A percentile compares a stretch with the other conserved stretches of the same genome.
phyloP scores from a whole-genome alignment of 2,797 vertebrate species.

The Hephaestus fuliginosus region DNA sequence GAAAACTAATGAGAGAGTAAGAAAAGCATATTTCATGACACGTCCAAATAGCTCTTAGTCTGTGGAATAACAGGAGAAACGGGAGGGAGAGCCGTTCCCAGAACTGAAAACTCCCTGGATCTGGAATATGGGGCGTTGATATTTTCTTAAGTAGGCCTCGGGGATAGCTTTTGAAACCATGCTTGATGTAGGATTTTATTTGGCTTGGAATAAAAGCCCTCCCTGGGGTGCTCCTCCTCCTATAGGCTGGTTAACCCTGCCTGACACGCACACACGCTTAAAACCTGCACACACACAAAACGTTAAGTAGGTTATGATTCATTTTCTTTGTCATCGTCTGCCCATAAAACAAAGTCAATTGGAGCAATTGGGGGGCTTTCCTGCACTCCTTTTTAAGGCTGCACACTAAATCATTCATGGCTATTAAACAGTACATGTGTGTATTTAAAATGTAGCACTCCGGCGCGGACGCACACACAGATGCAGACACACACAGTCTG shows the following conservation, averaged over 20 bases:
- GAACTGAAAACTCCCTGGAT: constrained; percentile 64
- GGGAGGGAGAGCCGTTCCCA: constrained; percentile 57
- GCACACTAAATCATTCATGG: constrained; percentile 70
- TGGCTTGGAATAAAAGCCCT: constrained; percentile 80
- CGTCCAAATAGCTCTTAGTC: constrained; percentile 57
- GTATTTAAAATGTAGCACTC: constrained; percentile 51
- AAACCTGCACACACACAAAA: constrained; percentile 36
- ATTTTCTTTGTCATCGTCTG: constrained; percentile 76
- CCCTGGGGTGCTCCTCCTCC: constrained; percentile 70
- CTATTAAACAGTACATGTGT: constrained; percentile 56
- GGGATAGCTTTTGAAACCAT: constrained; percentile 76
- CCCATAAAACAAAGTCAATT: constrained; percentile 74
- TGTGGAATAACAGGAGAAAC: constrained; percentile 66
- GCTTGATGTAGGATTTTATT: constrained; percentile 83
- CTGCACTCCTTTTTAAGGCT: constrained; percentile 55
- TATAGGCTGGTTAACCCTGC: constrained; percentile 74
- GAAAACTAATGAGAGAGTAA: constrained; percentile 58
- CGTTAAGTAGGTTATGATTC: constrained; percentile 80
- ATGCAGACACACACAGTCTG: constrained; percentile 1
- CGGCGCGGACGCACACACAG: constrained; percentile 20
- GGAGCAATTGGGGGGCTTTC: constrained; percentile 61
- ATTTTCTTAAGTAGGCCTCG: constrained; percentile 79
- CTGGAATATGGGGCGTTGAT: constrained; percentile 65
- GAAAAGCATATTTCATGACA: constrained; percentile 65
- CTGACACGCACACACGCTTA: constrained; percentile 43